These are phyloP conservation scores for Popillia japonica DNA, from an alignment of 1,140 invertebrate species.

Conservation along the genomic window DNA sequence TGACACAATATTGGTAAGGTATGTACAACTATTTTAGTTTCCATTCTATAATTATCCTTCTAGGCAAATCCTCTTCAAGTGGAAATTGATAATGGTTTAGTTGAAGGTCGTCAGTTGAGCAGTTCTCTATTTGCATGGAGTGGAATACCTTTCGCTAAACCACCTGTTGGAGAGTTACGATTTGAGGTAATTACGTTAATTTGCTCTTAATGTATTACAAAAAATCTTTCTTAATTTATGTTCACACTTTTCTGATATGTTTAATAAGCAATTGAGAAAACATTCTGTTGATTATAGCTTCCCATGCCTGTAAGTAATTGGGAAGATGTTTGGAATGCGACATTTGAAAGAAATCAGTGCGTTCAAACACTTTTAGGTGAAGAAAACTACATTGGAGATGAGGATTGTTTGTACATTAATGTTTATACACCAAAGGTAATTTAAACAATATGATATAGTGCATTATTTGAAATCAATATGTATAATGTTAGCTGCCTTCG, in stretches of 20 bases:
- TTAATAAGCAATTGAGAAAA: not conserved
- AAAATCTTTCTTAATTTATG: no score
- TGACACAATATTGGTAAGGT: no score
- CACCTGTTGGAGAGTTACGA: no score
- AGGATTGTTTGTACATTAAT: constrained; percentile 63
- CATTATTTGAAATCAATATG: not conserved
- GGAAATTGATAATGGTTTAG: not conserved
- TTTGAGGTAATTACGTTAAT: no score
- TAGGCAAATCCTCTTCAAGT: not conserved
- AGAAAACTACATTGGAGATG: constrained; percentile 52
- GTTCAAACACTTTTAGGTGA: not conserved
- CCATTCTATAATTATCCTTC: no score
- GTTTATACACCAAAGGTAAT: no score
- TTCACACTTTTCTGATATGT: not conserved
- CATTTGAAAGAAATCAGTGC: constrained; percentile 23
- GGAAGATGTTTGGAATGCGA: constrained; percentile 37
- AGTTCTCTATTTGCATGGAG: not conserved
- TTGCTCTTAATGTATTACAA: no score
- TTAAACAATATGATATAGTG: not conserved
- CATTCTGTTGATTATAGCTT: constrained; percentile 9
- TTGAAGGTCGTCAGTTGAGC: not conserved
- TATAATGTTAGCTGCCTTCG: not conserved
- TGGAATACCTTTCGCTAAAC: no score
- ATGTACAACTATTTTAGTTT: no score
- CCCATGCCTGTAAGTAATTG: constrained; percentile 26